Base-by-base conservation (phyloP, 2,113 vertebrate species). In the Climacteris rufus region DNA sequence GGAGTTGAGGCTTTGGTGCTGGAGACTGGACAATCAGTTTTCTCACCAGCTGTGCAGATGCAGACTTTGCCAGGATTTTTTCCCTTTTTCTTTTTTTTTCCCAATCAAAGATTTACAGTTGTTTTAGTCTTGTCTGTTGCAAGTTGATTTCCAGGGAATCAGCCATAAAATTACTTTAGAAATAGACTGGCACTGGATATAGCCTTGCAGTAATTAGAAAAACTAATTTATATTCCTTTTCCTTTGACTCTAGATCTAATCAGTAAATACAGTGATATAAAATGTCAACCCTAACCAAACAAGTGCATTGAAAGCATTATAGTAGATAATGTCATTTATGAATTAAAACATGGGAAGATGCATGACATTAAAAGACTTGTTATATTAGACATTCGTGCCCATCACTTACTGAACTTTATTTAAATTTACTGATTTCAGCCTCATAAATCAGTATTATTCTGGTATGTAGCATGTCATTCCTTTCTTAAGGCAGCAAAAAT, bases 241-340 rank as follows among this genome's bases (percentile, higher is more conserved):
- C 59, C 52, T 88, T 96, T 88, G 54, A 83, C 50, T 90, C 45
- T 77, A 66, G 68, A 84, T 96, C 68, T 83, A 86, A 90, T 93
- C 72, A 81, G 92, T 92, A 89, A 77, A 92, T 70, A 77, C 19
- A 86, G 37, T 60, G 71, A 68, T 95, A 66, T 53, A 87, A 94
- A 74, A 93, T 92, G 85, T 94, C 90, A 93, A 37, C 40, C n/a
- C 53, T 89, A 91, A 56, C 72, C 60, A 94, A 94, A 81, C 31
- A 92, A 90, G n/a, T 71, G 28, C 76, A 61, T 24, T 71, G 60
- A 78, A 92, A 95, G 56, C 39, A 83, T 92, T 77, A 83, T 63
- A 66, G 71, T 50, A 88, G 70, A 57, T 80, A 94, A 88, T 81
- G 56, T 45, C 25, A 83, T 47, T 89, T 96, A 71, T 35, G 35